Base-by-base conservation (phyloP, 2,888 invertebrate species). In the Onthophagus sagittarius region DNA sequence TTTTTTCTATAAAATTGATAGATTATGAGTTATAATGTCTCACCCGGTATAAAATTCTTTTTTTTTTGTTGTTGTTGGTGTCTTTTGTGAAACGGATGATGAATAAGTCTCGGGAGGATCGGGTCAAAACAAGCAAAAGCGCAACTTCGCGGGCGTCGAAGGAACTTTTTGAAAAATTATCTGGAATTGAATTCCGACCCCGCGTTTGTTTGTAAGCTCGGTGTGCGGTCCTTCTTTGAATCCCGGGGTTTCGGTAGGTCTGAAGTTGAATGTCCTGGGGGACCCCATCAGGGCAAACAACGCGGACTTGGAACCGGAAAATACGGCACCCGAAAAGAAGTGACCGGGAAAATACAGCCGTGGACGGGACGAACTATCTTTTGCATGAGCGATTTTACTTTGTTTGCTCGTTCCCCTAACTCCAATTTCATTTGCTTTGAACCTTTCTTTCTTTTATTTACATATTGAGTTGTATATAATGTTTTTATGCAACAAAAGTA, bases 121-220 rank as follows among this genome's bases (percentile, higher is more conserved):
- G 9, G 39, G 39, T 53, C 39, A 53, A 53, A 53, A 53, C 39
- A 53, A 53, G 39, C 39, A 53, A 53, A 53, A 53, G 39, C 39
- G 39, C 39, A 53, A 53, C 39, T 53, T 53, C 39, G 39, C 39
- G 39, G 23, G 39, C 39, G 80, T 81, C 79, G 81, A 82, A 82
- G 82, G 83, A 83, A 82, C 81, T 83, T 84, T 80, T 80, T 83
- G 82, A 83, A 83, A 83, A 84, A 84, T 84, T 84, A 83, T 82
- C 78, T 81, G 74, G 81, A 83, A 84, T 83, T 83, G 83, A 83
- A 83, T 84, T 83, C 82, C 80, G 80, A 78, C 78, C 76, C 75
- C 77, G 77, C 74, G 31, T 39, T 23, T 33, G 32, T 73, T 71
- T 71, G 70, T 65, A 63, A 62, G 71, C 69, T 15, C 15, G 39